Evolutionary conservation across 2,113 vertebrate species (phyloP).

Genomic region (Ageneiosus marmoratus): DNA sequence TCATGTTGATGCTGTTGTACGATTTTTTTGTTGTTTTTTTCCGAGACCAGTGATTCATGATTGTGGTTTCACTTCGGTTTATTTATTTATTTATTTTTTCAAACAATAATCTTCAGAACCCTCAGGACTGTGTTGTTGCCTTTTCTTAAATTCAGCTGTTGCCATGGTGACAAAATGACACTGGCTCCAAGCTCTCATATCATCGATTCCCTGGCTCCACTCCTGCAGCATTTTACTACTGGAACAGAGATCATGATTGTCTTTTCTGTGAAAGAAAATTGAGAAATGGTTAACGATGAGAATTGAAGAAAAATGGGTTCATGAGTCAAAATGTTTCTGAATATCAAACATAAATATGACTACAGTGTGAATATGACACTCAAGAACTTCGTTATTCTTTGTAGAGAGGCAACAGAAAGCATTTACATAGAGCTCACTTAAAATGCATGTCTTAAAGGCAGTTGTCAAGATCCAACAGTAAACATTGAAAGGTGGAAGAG

Average conservation of each 20-base stretch:
- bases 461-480: not conserved
- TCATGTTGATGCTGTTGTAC: not conserved
- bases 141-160: conserved; percentile 21
- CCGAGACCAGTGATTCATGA: not conserved
- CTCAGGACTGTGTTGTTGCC: conserved; percentile 2
- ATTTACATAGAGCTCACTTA: not conserved
- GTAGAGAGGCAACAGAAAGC: not conserved
- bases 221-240: not conserved
- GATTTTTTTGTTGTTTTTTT: not conserved
- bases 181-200: not conserved
- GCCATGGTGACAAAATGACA: conserved; percentile 25
- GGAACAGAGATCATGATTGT: not conserved
- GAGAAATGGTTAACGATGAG: not conserved
- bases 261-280: not conserved
- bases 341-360: not conserved
- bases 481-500: not conserved
- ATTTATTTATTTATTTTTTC: not conserved
- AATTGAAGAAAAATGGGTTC: not conserved
- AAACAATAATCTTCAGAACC: conserved; percentile 1
- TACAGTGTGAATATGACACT: not conserved
- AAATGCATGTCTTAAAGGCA: not conserved
- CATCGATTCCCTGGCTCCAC: conserved; percentile 1
- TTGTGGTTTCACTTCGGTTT: not conserved
- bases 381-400: not conserved
- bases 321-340: not conserved